A percentile compares a stretch with the other conserved stretches of the same genome.
Conservation (phyloP, 2,888 invertebrate species). For the Dasysyrphus albostriatus region DNA sequence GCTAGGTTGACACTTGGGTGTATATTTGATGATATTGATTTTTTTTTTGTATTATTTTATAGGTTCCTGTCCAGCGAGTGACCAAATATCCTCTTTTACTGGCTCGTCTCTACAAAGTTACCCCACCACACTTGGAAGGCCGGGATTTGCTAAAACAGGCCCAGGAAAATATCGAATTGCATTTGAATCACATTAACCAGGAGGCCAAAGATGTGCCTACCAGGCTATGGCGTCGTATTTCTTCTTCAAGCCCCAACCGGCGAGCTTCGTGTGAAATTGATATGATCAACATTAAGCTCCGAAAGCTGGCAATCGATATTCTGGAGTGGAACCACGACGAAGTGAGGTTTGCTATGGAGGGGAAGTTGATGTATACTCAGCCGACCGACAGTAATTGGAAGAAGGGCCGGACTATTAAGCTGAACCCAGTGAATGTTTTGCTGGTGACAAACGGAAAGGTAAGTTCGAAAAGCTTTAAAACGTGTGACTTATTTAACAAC, state of each 20-base stretch:
- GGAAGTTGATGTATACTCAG: conserved; percentile 93
- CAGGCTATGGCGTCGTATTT: conserved; percentile 95
- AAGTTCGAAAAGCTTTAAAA: conserved; percentile 66
- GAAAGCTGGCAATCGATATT: conserved; percentile 97
- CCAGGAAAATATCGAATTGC: conserved; percentile 95
- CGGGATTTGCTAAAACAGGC: conserved; percentile 93
- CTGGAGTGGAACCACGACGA: conserved; percentile 98
- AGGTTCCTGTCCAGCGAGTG: conserved; percentile 98
- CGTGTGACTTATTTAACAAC: not conserved
- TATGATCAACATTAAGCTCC: conserved; percentile 93
- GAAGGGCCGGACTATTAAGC: conserved; percentile 94
- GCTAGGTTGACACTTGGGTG: not conserved
- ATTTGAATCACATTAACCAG: conserved; percentile 97
- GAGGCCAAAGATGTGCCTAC: conserved; percentile 96
- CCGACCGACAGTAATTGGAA: conserved; percentile 96
- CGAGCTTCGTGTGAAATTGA: conserved; percentile 93
- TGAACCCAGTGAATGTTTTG: conserved; percentile 94
- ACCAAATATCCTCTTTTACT: conserved; percentile 97
- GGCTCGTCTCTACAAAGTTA: conserved; percentile 95
- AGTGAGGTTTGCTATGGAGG: conserved; percentile 95
- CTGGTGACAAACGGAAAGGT: conserved; percentile 97
- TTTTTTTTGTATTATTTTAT: not conserved
- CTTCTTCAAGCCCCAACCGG: conserved; percentile 88
- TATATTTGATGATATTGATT: not conserved
- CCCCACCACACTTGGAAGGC: conserved; percentile 92